phyloP scores from a whole-genome alignment of 2,888 invertebrate genomes.

The Tenthredo livida region DNA sequence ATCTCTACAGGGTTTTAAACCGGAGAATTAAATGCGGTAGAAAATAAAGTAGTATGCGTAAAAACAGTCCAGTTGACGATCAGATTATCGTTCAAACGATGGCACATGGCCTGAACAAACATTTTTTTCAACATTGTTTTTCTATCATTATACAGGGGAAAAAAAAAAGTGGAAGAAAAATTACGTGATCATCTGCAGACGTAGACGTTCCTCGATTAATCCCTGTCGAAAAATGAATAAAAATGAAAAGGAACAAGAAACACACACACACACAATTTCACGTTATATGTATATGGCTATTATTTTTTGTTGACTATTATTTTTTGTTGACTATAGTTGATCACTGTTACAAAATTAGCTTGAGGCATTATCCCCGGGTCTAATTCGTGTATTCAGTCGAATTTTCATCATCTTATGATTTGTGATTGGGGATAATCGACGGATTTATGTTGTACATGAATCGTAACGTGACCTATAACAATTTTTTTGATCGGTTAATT shows the following conservation, averaged over 20 bases:
- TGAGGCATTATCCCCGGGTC: not conserved
- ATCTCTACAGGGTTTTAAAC: not conserved
- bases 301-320: not conserved
- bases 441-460: not conserved
- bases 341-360: not conserved
- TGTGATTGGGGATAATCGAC: not conserved
- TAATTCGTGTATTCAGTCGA: not conserved
- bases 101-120: constrained; percentile 38
- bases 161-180: not conserved
- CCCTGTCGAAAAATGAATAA: not conserved
- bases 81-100: constrained; percentile 11
- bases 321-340: not conserved
- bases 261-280: not conserved
- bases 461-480: not conserved
- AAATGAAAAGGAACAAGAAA: not conserved
- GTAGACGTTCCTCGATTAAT: not conserved
- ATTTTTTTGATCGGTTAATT: not conserved
- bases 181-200: constrained; percentile 13
- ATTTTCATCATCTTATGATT: not conserved
- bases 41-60: not conserved
- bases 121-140: constrained; percentile 8
- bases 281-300: not conserved
- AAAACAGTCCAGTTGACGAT: constrained; percentile 2
- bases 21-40: not conserved
- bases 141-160: not conserved